Percentiles rank a stretch among this genome's conserved stretches.
Conservation (phyloP, 2,797 vertebrate genomes). For the Trachurus trachurus region DNA sequence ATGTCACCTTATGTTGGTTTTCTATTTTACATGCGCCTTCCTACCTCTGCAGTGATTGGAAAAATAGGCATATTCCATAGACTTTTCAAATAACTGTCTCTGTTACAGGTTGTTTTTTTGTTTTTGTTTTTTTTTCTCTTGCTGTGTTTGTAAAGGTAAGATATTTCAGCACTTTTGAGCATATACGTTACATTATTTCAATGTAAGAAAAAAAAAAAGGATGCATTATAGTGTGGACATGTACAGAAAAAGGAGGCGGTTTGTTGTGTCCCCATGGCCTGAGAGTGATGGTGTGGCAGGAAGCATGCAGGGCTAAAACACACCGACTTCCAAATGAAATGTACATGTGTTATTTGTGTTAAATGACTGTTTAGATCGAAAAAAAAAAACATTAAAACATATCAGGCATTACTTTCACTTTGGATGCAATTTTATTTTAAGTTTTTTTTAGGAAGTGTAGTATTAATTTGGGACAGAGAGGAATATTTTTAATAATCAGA, state of each 20-base stretch:
- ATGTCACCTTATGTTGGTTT: slow-evolving; percentile 73
- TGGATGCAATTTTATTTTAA: slow-evolving; percentile 61
- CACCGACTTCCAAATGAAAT: slow-evolving; percentile 66
- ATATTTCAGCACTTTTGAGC: slow-evolving; percentile 85
- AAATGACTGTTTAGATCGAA: slow-evolving; percentile 76
- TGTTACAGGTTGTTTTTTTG: slow-evolving; percentile 76
- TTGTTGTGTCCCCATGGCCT: slow-evolving; percentile 63
- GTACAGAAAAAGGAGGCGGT: slow-evolving; percentile 53
- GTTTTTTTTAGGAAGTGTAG: slow-evolving; percentile 3
- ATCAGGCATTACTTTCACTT: slow-evolving; percentile 78
- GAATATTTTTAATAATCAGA: neutral
- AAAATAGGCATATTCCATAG: slow-evolving; percentile 72
- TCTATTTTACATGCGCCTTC: slow-evolving; percentile 76
- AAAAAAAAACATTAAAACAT: slow-evolving; percentile 82
- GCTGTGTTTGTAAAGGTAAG: slow-evolving; percentile 85
- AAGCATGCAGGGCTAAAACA: slow-evolving; percentile 47
- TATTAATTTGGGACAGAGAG: neutral
- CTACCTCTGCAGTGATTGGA: slow-evolving; percentile 85
- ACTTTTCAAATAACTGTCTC: slow-evolving; percentile 66
- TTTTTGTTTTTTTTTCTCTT: slow-evolving; percentile 70
- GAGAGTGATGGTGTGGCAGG: slow-evolving; percentile 59
- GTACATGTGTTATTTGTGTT: slow-evolving; percentile 80
- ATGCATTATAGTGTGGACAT: slow-evolving; percentile 61
- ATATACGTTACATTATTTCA: slow-evolving; percentile 70
- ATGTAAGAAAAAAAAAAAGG: slow-evolving; percentile 32